Conservation (phyloP, 2,888 invertebrate genomes). For the Boloria euphrosyne region DNA sequence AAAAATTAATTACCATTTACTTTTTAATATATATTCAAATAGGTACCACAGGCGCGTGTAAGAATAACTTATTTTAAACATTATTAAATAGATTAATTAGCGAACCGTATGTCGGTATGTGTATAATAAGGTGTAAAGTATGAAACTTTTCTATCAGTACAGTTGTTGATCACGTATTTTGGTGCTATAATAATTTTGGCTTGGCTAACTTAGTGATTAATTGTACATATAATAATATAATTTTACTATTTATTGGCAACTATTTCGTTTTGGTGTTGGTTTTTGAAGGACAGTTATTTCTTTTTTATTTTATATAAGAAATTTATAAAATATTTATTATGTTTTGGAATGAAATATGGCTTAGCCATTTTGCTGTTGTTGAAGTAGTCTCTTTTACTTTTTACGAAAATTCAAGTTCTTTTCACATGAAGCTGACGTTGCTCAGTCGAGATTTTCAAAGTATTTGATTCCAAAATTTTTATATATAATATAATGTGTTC, state of each 20-base stretch:
- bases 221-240: conserved; percentile 66
- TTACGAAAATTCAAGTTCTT: conserved; percentile 10
- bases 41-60: conserved; percentile 71
- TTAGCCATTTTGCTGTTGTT: conserved; percentile 28
- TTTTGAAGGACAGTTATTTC: conserved; percentile 48
- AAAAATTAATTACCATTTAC: conserved; percentile 77
- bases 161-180: conserved; percentile 67
- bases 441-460: conserved; percentile 6
- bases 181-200: conserved; percentile 80
- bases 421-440: background rate
- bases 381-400: background rate
- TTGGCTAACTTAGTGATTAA: conserved; percentile 78
- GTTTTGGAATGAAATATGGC: conserved; percentile 26
- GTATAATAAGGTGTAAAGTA: conserved; percentile 42
- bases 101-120: conserved; percentile 64
- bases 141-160: conserved; percentile 80
- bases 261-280: conserved; percentile 60
- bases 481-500: conserved; percentile 20
- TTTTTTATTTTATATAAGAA: conserved; percentile 36
- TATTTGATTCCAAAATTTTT: background rate
- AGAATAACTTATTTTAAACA: conserved; percentile 67
- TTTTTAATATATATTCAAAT: conserved; percentile 73
- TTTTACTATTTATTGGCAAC: conserved; percentile 73
- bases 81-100: conserved; percentile 49
- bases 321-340: conserved; percentile 20